Percentiles rank a stretch among this genome's conserved stretches.
Evolutionary conservation across 2,888 invertebrate genomes (phyloP).

Genomic region (Catocala nupta): DNA sequence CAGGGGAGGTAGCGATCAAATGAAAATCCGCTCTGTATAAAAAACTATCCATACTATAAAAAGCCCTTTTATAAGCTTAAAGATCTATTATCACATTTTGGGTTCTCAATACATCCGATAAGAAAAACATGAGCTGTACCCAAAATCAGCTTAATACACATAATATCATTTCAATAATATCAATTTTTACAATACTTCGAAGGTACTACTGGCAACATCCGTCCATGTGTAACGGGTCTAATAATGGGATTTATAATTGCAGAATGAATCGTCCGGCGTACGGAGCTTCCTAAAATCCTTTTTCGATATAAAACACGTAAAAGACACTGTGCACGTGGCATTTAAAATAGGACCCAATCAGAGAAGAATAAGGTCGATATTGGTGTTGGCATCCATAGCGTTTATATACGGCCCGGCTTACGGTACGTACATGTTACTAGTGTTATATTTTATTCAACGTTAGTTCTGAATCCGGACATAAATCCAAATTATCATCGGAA

Average conservation of each 20-base stretch:
- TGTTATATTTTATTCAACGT: slow-evolving; percentile 57
- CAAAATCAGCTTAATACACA: slow-evolving; percentile 9
- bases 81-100: no score
- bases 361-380: slow-evolving; percentile 73
- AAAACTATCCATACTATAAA: no score
- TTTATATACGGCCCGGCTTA: slow-evolving; percentile 78
- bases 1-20: no score
- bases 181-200: not conserved
- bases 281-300: slow-evolving; percentile 75
- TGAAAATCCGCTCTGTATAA: no score
- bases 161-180: not conserved
- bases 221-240: slow-evolving; percentile 24
- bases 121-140: slow-evolving; percentile 10
- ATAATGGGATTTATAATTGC: slow-evolving; percentile 61
- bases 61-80: no score
- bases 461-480: slow-evolving; percentile 46
- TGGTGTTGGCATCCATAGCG: slow-evolving; percentile 70
- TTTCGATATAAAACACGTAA: slow-evolving; percentile 84
- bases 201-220: slow-evolving; percentile 18
- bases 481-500: slow-evolving; percentile 48
- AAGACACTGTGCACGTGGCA: slow-evolving; percentile 81
- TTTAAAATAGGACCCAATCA: slow-evolving; percentile 82
- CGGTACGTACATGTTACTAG: slow-evolving; percentile 66
- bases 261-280: slow-evolving; percentile 59
- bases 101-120: not conserved